Evolutionary conservation across 2,797 vertebrate species (phyloP).

Genomic region (Rachycentron canadum): DNA sequence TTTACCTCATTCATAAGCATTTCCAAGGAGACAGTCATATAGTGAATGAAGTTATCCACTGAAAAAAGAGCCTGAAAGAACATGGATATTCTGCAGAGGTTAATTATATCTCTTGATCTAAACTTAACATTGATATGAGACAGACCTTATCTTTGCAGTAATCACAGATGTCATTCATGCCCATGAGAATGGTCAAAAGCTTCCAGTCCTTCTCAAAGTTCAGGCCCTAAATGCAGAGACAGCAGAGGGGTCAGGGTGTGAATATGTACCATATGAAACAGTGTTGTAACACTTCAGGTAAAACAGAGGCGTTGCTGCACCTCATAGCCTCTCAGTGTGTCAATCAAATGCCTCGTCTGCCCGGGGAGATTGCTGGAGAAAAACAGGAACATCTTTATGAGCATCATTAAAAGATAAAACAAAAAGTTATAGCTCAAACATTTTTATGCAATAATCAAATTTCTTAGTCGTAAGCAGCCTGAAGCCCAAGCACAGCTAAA

Average conservation of each 20-base stretch:
- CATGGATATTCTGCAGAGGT: conserved; percentile 21
- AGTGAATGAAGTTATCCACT: conserved; percentile 86
- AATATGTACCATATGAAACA: not conserved
- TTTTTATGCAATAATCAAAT: too few species aligned
- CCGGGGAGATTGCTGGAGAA: conserved; percentile 82
- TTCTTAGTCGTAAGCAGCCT: not conserved
- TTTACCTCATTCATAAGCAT: conserved; percentile 88
- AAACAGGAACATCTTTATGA: conserved; percentile 4
- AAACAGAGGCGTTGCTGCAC: conserved; percentile 50
- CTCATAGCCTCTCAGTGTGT: conserved; percentile 83
- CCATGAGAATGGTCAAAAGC: conserved; percentile 88
- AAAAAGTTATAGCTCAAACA: not conserved
- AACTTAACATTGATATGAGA: not conserved
- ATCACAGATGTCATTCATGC: conserved; percentile 89
- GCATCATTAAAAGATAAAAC: not conserved
- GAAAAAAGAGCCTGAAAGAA: conserved; percentile 83
- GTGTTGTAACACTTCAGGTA: not conserved
- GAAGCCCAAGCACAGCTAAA: not conserved
- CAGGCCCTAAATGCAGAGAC: conserved; percentile 72
- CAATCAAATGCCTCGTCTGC: conserved; percentile 86
- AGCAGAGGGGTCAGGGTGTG: not conserved
- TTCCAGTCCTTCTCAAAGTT: conserved; percentile 89
- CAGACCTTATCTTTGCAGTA: conserved; percentile 87
- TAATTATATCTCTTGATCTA: not conserved
- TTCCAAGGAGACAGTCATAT: conserved; percentile 86